Percentiles rank a stretch among this genome's conserved stretches.
Evolutionary conservation across 35 echinoderm and acorn worm genomes (phyloP).

Genomic region (Hemicentrotus pulcherrimus): DNA sequence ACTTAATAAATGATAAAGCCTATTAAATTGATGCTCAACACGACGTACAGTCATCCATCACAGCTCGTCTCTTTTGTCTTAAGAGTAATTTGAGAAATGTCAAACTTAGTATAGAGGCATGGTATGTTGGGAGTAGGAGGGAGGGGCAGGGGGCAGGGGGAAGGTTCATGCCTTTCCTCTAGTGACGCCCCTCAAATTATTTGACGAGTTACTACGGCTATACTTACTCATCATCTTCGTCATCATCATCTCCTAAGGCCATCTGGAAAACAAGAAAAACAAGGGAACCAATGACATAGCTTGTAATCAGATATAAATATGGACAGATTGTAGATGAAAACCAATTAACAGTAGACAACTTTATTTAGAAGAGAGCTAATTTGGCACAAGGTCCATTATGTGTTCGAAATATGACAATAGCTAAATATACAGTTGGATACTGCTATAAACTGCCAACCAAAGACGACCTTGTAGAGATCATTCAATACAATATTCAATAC

Average conservation of each 20-base stretch:
- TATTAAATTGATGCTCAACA: constrained; percentile 12
- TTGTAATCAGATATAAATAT: too few relatives aligned
- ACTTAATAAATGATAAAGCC: neutral
- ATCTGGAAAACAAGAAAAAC: neutral
- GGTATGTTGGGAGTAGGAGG: neutral
- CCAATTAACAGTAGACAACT: too few relatives aligned
- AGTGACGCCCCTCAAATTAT: neutral
- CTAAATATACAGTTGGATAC: too few relatives aligned
- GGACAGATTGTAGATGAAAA: too few relatives aligned
- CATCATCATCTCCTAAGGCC: constrained; percentile 21
- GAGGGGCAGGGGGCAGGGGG: neutral
- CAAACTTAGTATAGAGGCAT: neutral
- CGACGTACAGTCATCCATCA: neutral
- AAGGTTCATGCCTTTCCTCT: neutral
- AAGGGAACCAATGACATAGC: neutral
- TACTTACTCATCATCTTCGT: constrained; percentile 27
- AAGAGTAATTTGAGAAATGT: neutral
- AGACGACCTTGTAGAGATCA: too few relatives aligned
- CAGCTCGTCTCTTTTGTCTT: neutral
- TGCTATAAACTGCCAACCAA: too few relatives aligned
- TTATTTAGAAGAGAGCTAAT: too few relatives aligned
- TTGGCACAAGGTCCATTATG: too few relatives aligned
- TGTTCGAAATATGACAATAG: too few relatives aligned
- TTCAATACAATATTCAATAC: too few relatives aligned
- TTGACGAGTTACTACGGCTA: neutral